Evolutionary conservation across 2,797 vertebrate species (phyloP).

Genomic region (Sphenopsis melanotis): DNA sequence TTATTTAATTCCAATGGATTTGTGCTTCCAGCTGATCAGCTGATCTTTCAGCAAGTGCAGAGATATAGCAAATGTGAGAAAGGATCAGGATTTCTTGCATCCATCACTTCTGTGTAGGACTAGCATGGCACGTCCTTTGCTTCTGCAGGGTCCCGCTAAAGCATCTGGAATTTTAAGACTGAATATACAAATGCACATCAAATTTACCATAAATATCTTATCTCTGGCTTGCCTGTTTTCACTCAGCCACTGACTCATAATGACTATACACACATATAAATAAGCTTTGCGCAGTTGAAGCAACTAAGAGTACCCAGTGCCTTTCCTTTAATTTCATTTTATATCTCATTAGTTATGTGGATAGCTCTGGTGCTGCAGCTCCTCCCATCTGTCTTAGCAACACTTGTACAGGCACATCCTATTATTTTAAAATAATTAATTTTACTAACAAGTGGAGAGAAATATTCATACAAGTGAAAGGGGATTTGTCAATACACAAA

Average conservation of each 20-base stretch:
- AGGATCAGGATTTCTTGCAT: not conserved
- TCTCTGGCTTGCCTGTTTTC: not conserved
- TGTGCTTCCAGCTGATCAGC: not conserved
- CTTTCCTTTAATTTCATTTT: not conserved
- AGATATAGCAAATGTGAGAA: not conserved
- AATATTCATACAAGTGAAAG: not conserved
- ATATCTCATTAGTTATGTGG: not conserved
- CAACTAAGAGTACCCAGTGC: not conserved
- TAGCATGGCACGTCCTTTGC: not conserved
- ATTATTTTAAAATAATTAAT: not conserved
- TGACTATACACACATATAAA: not conserved
- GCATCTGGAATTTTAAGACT: not conserved
- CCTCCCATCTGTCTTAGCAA: not conserved
- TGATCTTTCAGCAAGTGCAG: not conserved
- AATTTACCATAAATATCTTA: not conserved
- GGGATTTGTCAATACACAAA: not conserved
- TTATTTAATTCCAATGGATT: not conserved
- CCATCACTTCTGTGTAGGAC: not conserved
- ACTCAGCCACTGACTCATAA: not conserved
- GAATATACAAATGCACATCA: not conserved
- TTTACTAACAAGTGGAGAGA: not conserved
- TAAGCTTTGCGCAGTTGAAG: not conserved
- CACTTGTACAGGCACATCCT: not conserved
- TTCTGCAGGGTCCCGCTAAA: not conserved
- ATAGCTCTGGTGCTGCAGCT: not conserved